These are phyloP conservation scores for Tribolium castaneum DNA, from an alignment of 1,140 invertebrate genomes.

Conservation along the genomic window DNA sequence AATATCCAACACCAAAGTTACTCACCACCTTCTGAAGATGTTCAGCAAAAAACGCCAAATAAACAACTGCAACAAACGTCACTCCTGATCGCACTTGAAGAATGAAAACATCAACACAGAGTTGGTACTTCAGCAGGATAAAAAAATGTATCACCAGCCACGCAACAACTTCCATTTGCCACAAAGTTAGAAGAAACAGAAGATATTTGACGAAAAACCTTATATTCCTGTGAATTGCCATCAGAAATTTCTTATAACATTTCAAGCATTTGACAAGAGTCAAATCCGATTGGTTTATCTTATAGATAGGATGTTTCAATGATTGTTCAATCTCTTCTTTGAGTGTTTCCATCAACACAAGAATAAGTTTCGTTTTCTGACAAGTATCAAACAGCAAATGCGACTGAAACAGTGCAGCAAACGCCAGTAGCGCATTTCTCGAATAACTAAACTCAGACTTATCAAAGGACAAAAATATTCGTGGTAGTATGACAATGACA, in stretches of 20 bases:
- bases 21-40: background rate
- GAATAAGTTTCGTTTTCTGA: background rate
- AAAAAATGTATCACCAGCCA: background rate
- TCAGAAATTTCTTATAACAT: background rate
- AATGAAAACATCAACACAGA: background rate
- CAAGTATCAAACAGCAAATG: background rate
- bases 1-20: background rate
- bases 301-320: background rate
- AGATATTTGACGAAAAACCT: background rate
- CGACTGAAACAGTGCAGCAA: background rate
- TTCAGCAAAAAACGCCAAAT: background rate
- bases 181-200: background rate
- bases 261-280: background rate
- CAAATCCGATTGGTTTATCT: background rate
- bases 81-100: background rate
- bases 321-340: background rate
- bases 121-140: background rate
- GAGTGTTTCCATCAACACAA: background rate
- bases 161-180: background rate
- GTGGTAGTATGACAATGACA: background rate
- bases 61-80: background rate
- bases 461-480: background rate
- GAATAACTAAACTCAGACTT: background rate
- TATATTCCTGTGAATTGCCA: background rate
- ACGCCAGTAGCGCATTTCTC: background rate